Conservation (phyloP, 2,888 invertebrate genomes). For the Diplolepis rosae region DNA sequence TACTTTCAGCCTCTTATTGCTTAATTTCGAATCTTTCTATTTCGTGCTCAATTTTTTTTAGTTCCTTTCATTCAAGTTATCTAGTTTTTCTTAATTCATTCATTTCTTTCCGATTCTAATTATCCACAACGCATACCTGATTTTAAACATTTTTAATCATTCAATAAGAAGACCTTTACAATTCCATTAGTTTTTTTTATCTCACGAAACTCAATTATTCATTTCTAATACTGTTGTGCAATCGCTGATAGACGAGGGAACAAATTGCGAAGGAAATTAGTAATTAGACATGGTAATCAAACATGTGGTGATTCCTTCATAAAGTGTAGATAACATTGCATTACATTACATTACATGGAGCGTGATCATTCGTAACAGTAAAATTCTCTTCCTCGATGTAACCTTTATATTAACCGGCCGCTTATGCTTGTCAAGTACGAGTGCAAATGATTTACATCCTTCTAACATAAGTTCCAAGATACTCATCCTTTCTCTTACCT, state of each 20-base stretch:
- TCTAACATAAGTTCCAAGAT: not conserved
- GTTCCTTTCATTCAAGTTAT: not conserved
- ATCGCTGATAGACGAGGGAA: not conserved
- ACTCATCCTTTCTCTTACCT: not conserved
- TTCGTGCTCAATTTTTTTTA: not conserved
- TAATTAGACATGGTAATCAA: constrained; percentile 27
- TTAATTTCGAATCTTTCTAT: no score
- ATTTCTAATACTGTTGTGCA: constrained; percentile 5
- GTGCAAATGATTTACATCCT: not conserved
- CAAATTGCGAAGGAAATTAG: constrained; percentile 24
- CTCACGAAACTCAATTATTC: not conserved
- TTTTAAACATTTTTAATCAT: no score
- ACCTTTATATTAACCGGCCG: constrained; percentile 25
- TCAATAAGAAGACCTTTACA: not conserved
- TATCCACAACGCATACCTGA: no score
- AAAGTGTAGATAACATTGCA: not conserved
- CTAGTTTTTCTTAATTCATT: not conserved
- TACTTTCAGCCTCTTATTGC: not conserved
- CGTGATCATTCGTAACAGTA: constrained; percentile 20
- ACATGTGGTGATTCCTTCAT: constrained; percentile 2
- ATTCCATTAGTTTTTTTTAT: not conserved
- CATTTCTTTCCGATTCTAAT: not conserved
- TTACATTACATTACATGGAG: constrained; percentile 13
- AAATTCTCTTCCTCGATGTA: constrained; percentile 25
- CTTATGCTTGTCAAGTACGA: constrained; percentile 20